Evolutionary conservation across 2,888 invertebrate genomes (phyloP).

Genomic region (Hirtodrosophila confusa): DNA sequence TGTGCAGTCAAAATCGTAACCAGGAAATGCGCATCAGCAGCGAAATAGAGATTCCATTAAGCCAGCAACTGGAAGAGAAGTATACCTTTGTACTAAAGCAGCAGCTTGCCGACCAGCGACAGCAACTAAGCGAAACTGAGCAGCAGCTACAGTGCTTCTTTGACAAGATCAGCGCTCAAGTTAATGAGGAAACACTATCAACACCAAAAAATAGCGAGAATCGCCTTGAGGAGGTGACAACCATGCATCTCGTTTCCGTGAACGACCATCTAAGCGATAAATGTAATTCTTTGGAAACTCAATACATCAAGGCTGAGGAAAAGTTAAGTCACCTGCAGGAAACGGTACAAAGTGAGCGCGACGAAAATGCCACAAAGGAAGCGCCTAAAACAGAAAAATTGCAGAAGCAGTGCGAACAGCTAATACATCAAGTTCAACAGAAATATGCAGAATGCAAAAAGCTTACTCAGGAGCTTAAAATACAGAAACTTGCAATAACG

Average conservation of each 20-base stretch:
- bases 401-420: not conserved
- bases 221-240: slow-evolving; percentile 46
- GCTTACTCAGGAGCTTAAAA: not conserved
- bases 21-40: slow-evolving; percentile 41
- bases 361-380: not conserved
- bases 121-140: not conserved
- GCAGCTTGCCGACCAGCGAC: not conserved
- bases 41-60: not conserved
- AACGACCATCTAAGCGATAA: not conserved
- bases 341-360: not conserved
- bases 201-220: slow-evolving; percentile 4
- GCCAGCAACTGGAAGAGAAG: not conserved
- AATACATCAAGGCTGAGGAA: not conserved
- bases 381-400: too few relatives aligned
- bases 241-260: slow-evolving; percentile 8
- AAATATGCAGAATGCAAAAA: slow-evolving; percentile 2
- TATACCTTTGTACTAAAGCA: slow-evolving; percentile 1
- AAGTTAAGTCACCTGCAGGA: not conserved
- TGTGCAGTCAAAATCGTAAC: slow-evolving; percentile 31
- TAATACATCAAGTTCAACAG: not conserved
- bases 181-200: not conserved
- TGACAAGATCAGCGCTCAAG: not conserved
- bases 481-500: not conserved
- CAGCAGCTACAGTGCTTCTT: slow-evolving; percentile 9
- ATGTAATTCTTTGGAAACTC: not conserved